phyloP scores from a whole-genome alignment of 37 sponge, comb jelly and placozoan genomes.

The Corticium candelabrum region DNA sequence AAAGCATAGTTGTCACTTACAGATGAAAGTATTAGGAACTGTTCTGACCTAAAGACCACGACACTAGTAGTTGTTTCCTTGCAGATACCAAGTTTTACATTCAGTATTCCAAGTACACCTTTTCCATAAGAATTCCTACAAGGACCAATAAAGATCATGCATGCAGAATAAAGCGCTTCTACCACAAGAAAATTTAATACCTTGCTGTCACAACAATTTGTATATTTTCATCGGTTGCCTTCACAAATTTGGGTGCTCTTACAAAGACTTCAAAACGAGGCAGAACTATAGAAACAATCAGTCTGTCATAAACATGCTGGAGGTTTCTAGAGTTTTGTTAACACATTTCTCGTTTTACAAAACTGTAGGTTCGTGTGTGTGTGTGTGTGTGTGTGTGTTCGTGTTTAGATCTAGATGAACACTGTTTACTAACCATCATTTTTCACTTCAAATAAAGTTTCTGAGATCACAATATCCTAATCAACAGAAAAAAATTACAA shows the following conservation, averaged over 20 bases:
- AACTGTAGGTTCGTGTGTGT: no score
- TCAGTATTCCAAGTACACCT: not conserved
- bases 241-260: not conserved
- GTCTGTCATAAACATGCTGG: not conserved
- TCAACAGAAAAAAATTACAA: no score
- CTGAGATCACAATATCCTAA: not conserved
- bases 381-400: no score
- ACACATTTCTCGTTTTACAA: no score
- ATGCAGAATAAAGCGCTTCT: no score
- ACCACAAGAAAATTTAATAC: no score
- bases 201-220: not conserved
- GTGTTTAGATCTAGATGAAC: no score
- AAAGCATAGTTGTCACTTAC: not conserved
- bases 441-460: not conserved
- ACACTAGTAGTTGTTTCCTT: not conserved
- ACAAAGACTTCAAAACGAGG: not conserved
- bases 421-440: no score
- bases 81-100: not conserved
- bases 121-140: not conserved
- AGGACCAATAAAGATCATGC: not conserved
- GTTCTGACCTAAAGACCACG: not conserved
- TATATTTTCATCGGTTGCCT: not conserved
- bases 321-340: no score
- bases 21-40: not conserved
- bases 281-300: not conserved